Percentiles rank a stretch among this genome's conserved stretches.
Conservation (phyloP, 2,113 vertebrate genomes). For the Tyrannus savana region DNA sequence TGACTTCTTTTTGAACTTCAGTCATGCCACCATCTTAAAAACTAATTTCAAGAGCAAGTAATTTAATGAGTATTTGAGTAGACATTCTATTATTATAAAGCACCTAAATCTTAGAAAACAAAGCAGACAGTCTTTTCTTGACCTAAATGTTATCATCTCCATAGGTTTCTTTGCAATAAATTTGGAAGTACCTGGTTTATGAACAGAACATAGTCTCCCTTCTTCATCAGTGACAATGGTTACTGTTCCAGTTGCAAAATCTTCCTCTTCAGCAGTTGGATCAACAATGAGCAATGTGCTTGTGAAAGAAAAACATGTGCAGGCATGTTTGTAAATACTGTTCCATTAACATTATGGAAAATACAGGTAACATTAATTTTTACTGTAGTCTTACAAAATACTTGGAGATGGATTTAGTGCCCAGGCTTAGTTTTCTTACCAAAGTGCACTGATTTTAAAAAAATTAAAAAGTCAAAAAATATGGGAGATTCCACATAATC, state of each 20-base stretch:
- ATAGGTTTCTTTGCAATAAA: background rate
- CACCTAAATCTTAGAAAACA: background rate
- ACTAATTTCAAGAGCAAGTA: background rate
- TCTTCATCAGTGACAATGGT: constrained; percentile 91
- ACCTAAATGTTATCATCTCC: background rate
- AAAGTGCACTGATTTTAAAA: background rate
- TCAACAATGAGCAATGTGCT: constrained; percentile 90
- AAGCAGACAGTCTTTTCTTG: background rate
- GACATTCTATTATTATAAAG: background rate
- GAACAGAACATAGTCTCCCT: constrained; percentile 84
- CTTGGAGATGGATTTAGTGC: background rate
- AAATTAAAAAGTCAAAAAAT: fast-evolving
- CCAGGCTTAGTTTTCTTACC: background rate
- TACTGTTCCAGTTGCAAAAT: constrained; percentile 82
- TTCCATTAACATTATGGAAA: background rate
- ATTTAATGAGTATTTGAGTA: background rate
- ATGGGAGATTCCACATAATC: background rate
- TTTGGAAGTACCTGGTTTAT: constrained; percentile 88
- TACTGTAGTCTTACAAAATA: background rate
- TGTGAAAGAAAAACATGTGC: background rate
- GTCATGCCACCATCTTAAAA: background rate
- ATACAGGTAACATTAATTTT: background rate
- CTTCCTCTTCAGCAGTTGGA: constrained; percentile 92
- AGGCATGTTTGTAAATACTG: background rate
- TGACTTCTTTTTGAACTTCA: background rate